Percentiles rank a stretch among this genome's conserved stretches.
Evolutionary conservation across 2,888 invertebrate genomes (phyloP).

Genomic region (Horisme vitalbata): DNA sequence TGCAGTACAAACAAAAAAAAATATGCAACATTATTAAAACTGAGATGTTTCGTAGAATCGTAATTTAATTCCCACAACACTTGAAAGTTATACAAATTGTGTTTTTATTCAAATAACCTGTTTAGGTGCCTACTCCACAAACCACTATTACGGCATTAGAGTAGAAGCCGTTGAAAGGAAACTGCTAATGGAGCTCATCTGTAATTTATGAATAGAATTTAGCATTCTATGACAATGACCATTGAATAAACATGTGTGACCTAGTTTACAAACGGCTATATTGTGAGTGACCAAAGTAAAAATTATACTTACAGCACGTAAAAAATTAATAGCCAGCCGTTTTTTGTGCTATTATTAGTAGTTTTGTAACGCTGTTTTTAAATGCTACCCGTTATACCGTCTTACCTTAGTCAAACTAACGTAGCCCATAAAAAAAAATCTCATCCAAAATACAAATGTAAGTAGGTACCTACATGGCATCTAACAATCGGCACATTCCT

Average conservation of each 20-base stretch:
- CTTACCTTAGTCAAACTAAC: no score
- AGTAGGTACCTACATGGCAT: not conserved
- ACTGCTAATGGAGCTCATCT: not conserved
- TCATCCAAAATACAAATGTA: no score
- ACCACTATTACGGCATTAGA: not conserved
- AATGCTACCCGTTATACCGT: no score
- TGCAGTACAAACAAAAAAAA: not conserved
- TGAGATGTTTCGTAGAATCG: not conserved
- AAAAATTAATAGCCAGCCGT: no score
- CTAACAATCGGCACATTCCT: not conserved
- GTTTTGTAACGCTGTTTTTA: no score
- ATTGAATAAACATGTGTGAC: no score
- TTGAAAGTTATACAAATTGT: constrained; percentile 15
- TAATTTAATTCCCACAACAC: constrained; percentile 8
- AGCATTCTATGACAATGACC: no score
- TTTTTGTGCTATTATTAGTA: no score
- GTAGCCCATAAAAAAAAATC: no score
- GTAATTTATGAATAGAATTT: constrained; percentile 15
- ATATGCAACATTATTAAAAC: not conserved
- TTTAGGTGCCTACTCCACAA: not conserved
- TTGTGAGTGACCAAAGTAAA: no score
- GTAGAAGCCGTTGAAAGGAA: not conserved
- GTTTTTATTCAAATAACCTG: constrained; percentile 16
- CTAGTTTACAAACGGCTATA: no score
- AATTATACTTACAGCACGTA: no score